These are phyloP conservation scores for Heteromormyrus szaboi DNA, from an alignment of 2,797 vertebrate genomes.

Conservation along the genomic window DNA sequence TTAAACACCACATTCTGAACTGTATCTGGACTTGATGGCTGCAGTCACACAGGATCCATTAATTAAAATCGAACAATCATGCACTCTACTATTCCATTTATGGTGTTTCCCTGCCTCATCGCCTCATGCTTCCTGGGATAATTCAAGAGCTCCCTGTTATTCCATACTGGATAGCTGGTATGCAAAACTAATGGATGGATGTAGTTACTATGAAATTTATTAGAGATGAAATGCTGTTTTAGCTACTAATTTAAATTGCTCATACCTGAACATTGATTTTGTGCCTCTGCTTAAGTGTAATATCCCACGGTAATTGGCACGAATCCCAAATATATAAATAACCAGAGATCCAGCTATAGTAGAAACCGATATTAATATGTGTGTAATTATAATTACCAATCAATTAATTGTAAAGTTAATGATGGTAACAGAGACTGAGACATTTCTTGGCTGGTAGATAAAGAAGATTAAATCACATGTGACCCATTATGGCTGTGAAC, in stretches of 20 bases:
- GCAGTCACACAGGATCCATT: not conserved
- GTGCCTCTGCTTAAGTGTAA: not conserved
- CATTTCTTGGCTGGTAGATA: not conserved
- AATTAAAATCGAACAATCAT: not conserved
- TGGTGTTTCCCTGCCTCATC: not conserved
- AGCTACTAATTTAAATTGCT: not conserved
- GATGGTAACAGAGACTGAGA: not conserved
- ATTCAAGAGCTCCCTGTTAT: not conserved
- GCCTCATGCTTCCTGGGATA: not conserved
- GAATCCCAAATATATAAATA: not conserved
- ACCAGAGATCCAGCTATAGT: not conserved
- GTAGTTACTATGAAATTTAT: not conserved
- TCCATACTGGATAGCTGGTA: not conserved
- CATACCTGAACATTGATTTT: not conserved
- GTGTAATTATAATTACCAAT: not conserved
- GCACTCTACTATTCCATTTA: not conserved
- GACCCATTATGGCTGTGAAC: not conserved
- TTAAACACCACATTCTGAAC: not conserved
- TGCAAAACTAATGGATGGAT: not conserved
- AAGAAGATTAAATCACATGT: slow-evolving; percentile 7
- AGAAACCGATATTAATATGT: not conserved
- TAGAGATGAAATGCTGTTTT: not conserved
- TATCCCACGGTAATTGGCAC: not conserved
- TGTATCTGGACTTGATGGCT: not conserved
- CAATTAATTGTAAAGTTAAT: not conserved